Percentiles rank a stretch among this genome's conserved stretches.
Evolutionary conservation across 1,140 invertebrate species (phyloP).

Genomic region (Caenorhabditis inopinata): DNA sequence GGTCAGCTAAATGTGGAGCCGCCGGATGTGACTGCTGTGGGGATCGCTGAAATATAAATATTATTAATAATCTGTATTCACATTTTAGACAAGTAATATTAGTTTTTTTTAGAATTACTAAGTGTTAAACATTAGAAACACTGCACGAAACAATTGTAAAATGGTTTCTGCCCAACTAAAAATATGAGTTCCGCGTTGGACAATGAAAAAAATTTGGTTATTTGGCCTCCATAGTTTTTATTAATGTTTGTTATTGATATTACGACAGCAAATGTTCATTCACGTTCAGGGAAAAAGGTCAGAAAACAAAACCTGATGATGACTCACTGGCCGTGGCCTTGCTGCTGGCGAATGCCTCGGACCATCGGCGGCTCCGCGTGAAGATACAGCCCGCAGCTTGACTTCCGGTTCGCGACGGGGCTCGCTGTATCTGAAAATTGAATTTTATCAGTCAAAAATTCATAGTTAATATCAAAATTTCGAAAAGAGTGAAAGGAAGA

Average conservation of each 20-base stretch:
- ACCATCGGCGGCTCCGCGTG: constrained; percentile 31
- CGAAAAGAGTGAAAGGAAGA: neutral
- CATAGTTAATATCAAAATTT: neutral
- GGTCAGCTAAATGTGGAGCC: constrained; percentile 55
- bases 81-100: too few relatives aligned
- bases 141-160: too few relatives aligned
- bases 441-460: constrained; percentile 28
- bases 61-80: too few relatives aligned
- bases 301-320: constrained; percentile 38
- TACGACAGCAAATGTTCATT: neutral
- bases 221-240: too few relatives aligned
- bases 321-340: constrained; percentile 37
- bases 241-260: neutral
- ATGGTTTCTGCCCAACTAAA: too few relatives aligned
- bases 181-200: too few relatives aligned
- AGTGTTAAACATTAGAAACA: too few relatives aligned
- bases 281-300: neutral
- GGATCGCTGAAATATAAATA: constrained; percentile 1
- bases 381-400: constrained; percentile 36
- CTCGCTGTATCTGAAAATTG: constrained; percentile 19
- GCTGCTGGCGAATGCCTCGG: constrained; percentile 2
- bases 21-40: constrained; percentile 56
- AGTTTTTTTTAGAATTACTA: too few relatives aligned
- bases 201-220: too few relatives aligned
- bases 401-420: constrained; percentile 37